Base-by-base conservation (phyloP, 2,797 vertebrate species). In the Clamator glandarius region DNA sequence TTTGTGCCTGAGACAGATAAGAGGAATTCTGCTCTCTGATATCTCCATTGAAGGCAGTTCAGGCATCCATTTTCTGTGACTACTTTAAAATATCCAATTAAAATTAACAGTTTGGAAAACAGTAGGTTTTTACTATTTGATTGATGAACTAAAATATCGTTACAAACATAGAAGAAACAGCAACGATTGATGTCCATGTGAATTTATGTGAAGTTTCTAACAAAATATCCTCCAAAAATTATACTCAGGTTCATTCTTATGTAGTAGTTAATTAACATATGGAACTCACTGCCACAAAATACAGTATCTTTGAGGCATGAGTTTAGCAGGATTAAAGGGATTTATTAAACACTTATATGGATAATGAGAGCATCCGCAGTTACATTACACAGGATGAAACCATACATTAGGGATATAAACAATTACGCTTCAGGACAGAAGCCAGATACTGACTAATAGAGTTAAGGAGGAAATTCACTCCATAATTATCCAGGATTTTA, bases 331-430 rank as follows among this genome's bases (percentile, higher is more conserved):
- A 96, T 96, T 96, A 96, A 96, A 96, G 93, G 96, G 95, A 96
- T 96, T 96, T 96, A 96, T 96, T 95, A 96, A 95, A 95, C 95
- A 96, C 95, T 96, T 96, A 96, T 94, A 96, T 95, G 96, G 95
- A 96, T 96, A 96, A 96, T 96, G 96, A 96, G 95, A 96, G 94
- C 94, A 95, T 96, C 95, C 93, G 11, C 93, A 94, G 94, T 93
- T 95, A 96, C 95, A 94, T 95, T 96, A 95, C 93, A 92, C 92
- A 91, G 94, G 96, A 96, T 96, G 95, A 96, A 96, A 95, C 95
- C 95, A 96, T 96, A 96, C 95, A 96, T 96, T 96, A 96, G 95
- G 95, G 95, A 96, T 96, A 96, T 96, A 96, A 96, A 96, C 96
- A 96, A 96, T 95, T 95, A 96, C 89, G 94, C 96, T 96, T 96